These are phyloP conservation scores for Daboia siamensis DNA, from an alignment of 2,113 vertebrate genomes.

Conservation along the genomic window DNA sequence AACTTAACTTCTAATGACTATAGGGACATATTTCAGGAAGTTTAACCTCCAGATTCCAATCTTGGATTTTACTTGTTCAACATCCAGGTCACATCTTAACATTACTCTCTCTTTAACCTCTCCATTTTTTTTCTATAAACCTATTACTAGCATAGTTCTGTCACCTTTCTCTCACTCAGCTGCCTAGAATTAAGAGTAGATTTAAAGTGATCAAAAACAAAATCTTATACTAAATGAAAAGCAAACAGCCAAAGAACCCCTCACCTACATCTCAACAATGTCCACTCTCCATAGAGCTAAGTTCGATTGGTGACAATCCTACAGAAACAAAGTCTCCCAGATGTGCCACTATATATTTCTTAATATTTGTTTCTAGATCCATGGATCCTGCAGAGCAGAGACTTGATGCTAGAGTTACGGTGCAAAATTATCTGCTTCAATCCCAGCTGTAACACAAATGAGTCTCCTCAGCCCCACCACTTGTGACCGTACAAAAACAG, in stretches of 20 bases:
- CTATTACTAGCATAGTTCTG: no score
- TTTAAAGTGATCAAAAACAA: neutral
- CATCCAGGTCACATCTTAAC: neutral
- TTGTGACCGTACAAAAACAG: neutral
- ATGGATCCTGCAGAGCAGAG: neutral
- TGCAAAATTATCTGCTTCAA: neutral
- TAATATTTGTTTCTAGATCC: neutral
- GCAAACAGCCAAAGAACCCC: neutral
- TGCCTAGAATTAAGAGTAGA: neutral
- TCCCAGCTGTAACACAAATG: neutral
- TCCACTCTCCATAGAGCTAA: no score
- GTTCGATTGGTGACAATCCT: neutral
- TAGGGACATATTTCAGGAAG: neutral
- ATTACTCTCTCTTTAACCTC: neutral
- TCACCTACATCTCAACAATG: neutral
- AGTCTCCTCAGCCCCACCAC: neutral
- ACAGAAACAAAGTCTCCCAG: neutral
- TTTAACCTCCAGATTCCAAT: neutral
- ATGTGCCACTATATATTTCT: neutral
- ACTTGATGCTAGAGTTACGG: neutral
- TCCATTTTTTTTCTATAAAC: neutral
- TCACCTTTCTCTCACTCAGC: neutral
- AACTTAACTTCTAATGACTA: neutral
- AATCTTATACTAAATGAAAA: neutral
- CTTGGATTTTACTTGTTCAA: neutral